A percentile compares a stretch with the other conserved stretches of the same genome.
These are phyloP conservation scores for Columbina picui DNA, from an alignment of 2,113 vertebrate species.

Conservation along the genomic window DNA sequence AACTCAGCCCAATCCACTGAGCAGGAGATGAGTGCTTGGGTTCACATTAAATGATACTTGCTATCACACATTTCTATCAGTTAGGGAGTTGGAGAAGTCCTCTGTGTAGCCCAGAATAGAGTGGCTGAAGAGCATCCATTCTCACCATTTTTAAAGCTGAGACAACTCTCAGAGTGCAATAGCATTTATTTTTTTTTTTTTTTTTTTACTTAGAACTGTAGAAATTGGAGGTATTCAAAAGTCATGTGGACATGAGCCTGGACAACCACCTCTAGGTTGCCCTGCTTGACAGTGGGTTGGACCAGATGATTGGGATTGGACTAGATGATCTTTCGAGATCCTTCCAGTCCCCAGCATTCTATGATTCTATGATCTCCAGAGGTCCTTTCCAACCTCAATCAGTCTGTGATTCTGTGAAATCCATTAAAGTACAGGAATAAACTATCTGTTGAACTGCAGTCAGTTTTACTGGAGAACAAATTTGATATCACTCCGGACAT, in stretches of 20 bases:
- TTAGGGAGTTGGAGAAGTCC: neutral
- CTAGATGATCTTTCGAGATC: too few relatives aligned
- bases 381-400: neutral
- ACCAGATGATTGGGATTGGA: too few relatives aligned
- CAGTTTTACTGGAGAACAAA: neutral
- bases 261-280: neutral
- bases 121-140: neutral
- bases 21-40: neutral
- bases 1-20: neutral
- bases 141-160: neutral
- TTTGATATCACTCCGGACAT: neutral
- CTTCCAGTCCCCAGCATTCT: too few relatives aligned
- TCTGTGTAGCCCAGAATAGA: neutral
- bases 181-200: neutral
- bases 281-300: neutral
- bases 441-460: neutral
- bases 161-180: neutral
- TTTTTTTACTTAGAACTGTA: neutral
- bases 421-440: neutral
- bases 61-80: neutral
- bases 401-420: neutral
- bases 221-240: neutral
- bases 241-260: neutral
- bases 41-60: neutral
- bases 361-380: neutral